Evolutionary conservation across 1,140 invertebrate genomes (phyloP), one percentile per base, ranked within the genome.

Genomic region (Meloidogyne hapla): DNA sequence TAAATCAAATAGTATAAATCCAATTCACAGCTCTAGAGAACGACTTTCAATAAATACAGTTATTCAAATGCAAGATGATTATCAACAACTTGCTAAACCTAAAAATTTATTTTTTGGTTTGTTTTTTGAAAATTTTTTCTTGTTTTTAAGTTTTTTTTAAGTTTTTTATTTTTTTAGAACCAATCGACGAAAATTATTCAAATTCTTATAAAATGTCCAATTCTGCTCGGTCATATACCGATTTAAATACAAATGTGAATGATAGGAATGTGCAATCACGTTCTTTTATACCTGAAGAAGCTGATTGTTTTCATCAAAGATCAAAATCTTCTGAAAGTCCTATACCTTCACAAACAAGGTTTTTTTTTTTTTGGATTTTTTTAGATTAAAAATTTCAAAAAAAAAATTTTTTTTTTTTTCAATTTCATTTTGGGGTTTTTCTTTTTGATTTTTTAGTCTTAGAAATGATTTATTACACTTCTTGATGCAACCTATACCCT

Each of bases 251-350:
- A 48, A 56, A 21, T 56, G n/a, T n/a, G n/a, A n/a, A 18, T 56
- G 6, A 5, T 8, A 15, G 48, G 13, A 23, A 40, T 62, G 1
- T 13, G 5, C 12, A 63, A 9, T 40, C 25, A 63, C 3, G 12
- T 64, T 38, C n/a, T 13, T 21, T 15, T 33, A 26, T 63, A 33
- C 23, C 8, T 13, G n/a, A 21, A 56, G 48, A 56, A 56, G 18
- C 12, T 63, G 56, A 26, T 10, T 38, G 70, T 33, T 73, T 61
- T 28, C 71, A 73, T 38, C 71, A 73, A 73, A 10, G 71, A 4
- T 73, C 71, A 61, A 61, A 64, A 28, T 73, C 71, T 38, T 73
- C 71, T 4, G 71, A 73, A 28, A 64, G 12, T 61, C 21, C 70
- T 21, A n/a, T 23, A 25, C 15, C 6, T 56, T 72, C 28, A 63